Evolutionary conservation across 2,888 invertebrate species (phyloP), one percentile per base, ranked within the genome.

Genomic region (Drosophila borborema): DNA sequence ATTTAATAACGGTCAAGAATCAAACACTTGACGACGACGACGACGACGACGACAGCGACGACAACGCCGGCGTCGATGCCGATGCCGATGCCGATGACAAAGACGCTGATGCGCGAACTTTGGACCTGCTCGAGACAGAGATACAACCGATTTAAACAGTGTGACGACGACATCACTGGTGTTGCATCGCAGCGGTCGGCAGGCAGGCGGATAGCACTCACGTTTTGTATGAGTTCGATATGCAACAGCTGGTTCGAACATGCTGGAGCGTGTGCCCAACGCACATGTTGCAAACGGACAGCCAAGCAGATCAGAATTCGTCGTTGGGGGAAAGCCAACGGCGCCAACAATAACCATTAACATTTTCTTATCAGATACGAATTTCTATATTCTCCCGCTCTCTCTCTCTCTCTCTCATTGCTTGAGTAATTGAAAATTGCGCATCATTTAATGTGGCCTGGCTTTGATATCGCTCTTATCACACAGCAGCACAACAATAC

Each of bases 341-440:
- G 18, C 43, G 28, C n/a, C 38, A 38, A 14, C 36, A 10, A 2
- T 18, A 53, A 48, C 56, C 23, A 51, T 40, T 10, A 9, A 48
- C 56, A 55, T 28, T 46, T 48, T 36, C 69, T 80, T 73, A 77
- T 77, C 72, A 64, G 54, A 62, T 63, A 9, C 31, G 8, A 56
- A 63, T n/a, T 63, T 56, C 40, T 36, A 48, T 16, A 28, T 46
- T 53, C 70, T 62, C 51, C 40, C 38, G 18, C 61, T 51, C 53
- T 56, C 48, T 45, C 18, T 43, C 66, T 36, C 61, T 45, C 55
- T 48, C 53, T 59, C 48, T 53, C 16, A 10, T 6, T 45, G 28
- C 46, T 45, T 34, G 54, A 18, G 58, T 65, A 72, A 76, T 69
- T 59, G 34, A 73, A 83, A 81, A 83, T 77, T 88, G 85, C 86